Conservation (phyloP, 2,113 vertebrate species). For the Dasypus novemcinctus region DNA sequence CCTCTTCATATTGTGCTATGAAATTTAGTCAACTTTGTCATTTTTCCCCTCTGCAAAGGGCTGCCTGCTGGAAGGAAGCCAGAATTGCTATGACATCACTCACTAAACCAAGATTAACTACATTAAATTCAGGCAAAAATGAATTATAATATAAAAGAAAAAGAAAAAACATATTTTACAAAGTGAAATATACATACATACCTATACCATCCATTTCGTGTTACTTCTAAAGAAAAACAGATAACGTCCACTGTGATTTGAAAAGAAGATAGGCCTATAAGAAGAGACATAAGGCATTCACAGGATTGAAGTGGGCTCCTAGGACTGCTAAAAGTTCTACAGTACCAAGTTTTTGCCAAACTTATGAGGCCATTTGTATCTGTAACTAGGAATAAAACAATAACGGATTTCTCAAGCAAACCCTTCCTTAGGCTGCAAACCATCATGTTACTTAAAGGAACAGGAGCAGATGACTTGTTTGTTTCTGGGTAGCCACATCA, state of each 20-base stretch:
- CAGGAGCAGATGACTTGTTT: background rate
- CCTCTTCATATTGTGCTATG: background rate
- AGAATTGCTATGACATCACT: conserved; percentile 14
- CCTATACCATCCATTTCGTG: background rate
- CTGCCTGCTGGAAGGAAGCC: conserved; percentile 58
- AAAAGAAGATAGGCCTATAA: conserved; percentile 1
- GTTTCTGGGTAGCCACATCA: background rate
- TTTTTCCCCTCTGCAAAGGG: conserved; percentile 52
- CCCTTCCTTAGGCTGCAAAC: conserved; percentile 39
- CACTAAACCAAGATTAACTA: conserved; percentile 34
- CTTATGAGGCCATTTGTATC: background rate
- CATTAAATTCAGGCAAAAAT: background rate
- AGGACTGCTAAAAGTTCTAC: background rate
- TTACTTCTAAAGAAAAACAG: conserved; percentile 51
- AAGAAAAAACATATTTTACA: background rate
- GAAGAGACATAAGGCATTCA: background rate
- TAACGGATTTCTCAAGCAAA: conserved; percentile 44
- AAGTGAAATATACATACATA: background rate
- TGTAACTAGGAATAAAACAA: conserved; percentile 43
- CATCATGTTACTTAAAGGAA: background rate
- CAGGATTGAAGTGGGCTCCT: conserved; percentile 12
- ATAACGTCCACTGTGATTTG: background rate
- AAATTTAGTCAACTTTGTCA: conserved; percentile 44
- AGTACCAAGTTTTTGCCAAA: background rate
- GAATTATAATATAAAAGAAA: conserved; percentile 49